These are phyloP conservation scores for Lindbergichthys nudifrons DNA, from an alignment of 2,797 vertebrate genomes.

Conservation along the genomic window DNA sequence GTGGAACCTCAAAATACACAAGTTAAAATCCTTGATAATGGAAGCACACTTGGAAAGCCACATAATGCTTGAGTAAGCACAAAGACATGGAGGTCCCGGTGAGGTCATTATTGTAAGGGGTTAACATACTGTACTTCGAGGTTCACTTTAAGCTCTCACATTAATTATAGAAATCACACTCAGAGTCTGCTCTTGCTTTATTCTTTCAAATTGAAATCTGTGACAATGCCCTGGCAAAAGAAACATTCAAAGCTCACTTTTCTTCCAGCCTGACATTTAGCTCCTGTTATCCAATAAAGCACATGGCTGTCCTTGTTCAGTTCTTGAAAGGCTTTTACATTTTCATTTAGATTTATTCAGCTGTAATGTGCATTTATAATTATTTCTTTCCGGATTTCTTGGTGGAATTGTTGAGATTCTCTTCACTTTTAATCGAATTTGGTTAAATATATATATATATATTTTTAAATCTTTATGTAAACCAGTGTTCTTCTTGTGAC, in stretches of 20 bases:
- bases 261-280: slow-evolving; percentile 4
- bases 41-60: neutral
- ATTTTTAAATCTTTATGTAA: too few relatives aligned
- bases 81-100: neutral
- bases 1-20: neutral
- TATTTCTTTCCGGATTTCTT: too few relatives aligned
- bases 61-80: neutral
- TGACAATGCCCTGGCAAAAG: too few relatives aligned
- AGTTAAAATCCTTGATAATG: neutral
- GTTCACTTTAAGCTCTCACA: slow-evolving; percentile 29
- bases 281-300: slow-evolving; percentile 18
- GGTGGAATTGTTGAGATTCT: too few relatives aligned
- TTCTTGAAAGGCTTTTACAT: slow-evolving; percentile 23
- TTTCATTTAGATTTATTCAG: neutral
- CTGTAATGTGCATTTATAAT: too few relatives aligned
- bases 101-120: slow-evolving; percentile 2
- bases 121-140: slow-evolving; percentile 4
- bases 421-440: too few relatives aligned
- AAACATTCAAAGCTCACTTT: neutral
- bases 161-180: slow-evolving; percentile 28
- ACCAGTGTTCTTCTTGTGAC: too few relatives aligned
- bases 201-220: neutral
- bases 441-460: too few relatives aligned
- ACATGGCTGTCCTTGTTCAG: slow-evolving; percentile 21
- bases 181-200: neutral